Percentiles rank a stretch among this genome's conserved stretches.
Conservation (phyloP, 2,888 invertebrate species). For the Lochmaea crataegi region DNA sequence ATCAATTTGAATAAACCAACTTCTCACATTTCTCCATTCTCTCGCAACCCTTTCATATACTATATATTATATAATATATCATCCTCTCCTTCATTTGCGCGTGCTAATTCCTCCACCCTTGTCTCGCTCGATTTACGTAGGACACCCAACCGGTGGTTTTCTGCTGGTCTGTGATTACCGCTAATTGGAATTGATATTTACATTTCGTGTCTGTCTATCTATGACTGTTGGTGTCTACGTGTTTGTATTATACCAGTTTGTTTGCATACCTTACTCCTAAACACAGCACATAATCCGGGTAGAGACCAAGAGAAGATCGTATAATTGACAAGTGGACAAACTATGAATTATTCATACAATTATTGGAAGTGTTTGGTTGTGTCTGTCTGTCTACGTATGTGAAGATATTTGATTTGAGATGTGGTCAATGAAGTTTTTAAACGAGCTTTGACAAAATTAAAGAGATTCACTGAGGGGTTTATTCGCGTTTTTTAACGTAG, state of each 20-base stretch:
- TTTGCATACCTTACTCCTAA: constrained; percentile 30
- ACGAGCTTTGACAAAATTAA: background rate
- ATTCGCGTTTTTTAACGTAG: no score
- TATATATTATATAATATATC: background rate
- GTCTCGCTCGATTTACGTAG: constrained; percentile 25
- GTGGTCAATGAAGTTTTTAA: background rate
- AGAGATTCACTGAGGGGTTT: no score
- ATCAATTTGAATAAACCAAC: background rate
- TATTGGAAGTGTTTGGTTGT: constrained; percentile 18
- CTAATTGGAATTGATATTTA: constrained; percentile 36
- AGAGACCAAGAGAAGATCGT: constrained; percentile 26
- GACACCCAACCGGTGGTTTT: constrained; percentile 24
- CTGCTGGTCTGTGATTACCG: constrained; percentile 24
- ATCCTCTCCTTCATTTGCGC: background rate
- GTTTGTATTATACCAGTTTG: constrained; percentile 13
- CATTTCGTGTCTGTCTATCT: constrained; percentile 31
- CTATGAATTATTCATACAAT: constrained; percentile 39
- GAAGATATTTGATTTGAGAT: background rate
- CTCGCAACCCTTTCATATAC: background rate
- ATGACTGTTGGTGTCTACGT: constrained; percentile 12
- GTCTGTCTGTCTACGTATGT: constrained; percentile 1
- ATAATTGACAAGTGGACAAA: constrained; percentile 38
- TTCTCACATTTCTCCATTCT: background rate
- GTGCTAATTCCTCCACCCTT: constrained; percentile 15
- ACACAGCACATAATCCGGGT: constrained; percentile 11